Base-by-base conservation (phyloP, 2,888 invertebrate genomes). In the Coelinius sp. region DNA sequence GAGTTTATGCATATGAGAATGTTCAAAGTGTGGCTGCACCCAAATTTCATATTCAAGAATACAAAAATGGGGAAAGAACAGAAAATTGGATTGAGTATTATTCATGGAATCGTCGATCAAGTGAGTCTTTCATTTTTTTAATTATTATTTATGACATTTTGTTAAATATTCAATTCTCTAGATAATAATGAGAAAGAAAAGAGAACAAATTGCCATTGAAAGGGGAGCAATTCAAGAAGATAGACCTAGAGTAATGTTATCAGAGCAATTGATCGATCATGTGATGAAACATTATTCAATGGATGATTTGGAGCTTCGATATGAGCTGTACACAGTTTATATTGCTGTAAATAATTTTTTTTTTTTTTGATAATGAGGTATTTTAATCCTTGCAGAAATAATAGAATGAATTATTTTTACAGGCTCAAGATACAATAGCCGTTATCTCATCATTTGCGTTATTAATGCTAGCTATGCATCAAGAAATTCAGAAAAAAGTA, bases 11-110 rank as follows among this genome's bases (percentile, higher is more conserved):
- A 76, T 14, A 63, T 74, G 14, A 68, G 80, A 73, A 79, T 79
- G 77, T 64, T 76, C 69, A 80, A 80, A 31, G 14, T 78, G 0
- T 80, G 79, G 80, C 71, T 80, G 17, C 70, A 80, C 66, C 77
- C 78, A 0, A 75, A 78, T 53, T 79, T 75, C 65, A 77, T 81
- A 25, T 81, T 73, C 27, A 46, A 56, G 24, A 25, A 17, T 72
- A 76, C 69, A 53, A 25, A 52, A 68, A 27, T 63, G 41, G 63
- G 63, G 1, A 12, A 63, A 25, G 63, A 63, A 14, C 76, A 76
- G 25, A 62, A 41, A 35, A 44, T 62, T 4, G 70, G 72, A 14
- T 75, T 63, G 64, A 73, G 46, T 66, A 31, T 75, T 17, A 56
- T 79, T 22, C 71, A 56, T 22, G 46, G 75, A 20, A 76, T 78